phyloP scores from a whole-genome alignment of 2,113 vertebrate species.

The Nannobrachium achirus region DNA sequence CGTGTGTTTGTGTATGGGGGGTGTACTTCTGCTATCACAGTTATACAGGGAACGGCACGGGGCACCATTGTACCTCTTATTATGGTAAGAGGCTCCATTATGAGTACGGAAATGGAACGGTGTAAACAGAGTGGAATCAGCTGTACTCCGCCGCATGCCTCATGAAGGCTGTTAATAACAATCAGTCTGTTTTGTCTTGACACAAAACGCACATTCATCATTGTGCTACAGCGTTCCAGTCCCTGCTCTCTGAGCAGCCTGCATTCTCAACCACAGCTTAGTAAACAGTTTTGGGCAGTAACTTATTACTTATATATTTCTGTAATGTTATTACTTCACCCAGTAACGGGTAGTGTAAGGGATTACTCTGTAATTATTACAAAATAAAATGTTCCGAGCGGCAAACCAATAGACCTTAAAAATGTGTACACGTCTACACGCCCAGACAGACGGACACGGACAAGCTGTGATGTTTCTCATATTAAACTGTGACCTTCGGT shows the following conservation, averaged over 20 bases:
- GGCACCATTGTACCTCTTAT: constrained; percentile 12
- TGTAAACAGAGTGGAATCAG: constrained; percentile 7
- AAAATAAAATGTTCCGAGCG: no score
- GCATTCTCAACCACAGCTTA: constrained; percentile 26
- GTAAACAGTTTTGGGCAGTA: no score
- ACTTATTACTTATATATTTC: no score
- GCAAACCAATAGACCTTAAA: no score
- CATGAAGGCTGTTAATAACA: neutral
- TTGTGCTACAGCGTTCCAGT: neutral
- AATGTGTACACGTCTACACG: no score
- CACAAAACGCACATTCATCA: neutral
- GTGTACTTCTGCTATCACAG: no score
- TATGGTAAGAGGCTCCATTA: neutral
- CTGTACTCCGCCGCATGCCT: neutral
- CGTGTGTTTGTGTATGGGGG: neutral
- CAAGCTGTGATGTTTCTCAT: no score
- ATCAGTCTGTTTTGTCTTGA: neutral
- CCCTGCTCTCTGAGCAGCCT: constrained; percentile 2
- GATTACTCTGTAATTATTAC: no score
- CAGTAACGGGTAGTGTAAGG: no score
- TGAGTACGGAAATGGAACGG: neutral
- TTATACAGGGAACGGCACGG: neutral
- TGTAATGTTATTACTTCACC: no score
- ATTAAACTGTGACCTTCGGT: no score
- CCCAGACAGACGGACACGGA: no score